Conservation (phyloP, 2,113 vertebrate genomes). For the Pollachius pollachius region DNA sequence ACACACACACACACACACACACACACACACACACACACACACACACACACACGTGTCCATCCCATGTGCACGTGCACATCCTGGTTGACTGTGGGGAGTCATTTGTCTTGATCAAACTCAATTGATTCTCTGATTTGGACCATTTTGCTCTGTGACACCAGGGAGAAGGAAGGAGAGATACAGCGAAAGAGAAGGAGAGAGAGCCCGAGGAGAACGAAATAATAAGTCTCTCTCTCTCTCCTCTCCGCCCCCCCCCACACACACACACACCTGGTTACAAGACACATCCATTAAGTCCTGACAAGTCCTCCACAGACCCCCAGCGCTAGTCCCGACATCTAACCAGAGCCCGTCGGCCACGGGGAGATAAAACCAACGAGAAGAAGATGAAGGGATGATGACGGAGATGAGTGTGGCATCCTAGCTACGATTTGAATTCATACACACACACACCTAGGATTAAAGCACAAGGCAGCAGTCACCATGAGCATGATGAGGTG, state of each 20-base stretch:
- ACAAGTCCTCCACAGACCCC: too few species aligned
- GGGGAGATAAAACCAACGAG: too few species aligned
- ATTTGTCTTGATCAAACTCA: slow-evolving; percentile 78
- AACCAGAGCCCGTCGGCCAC: too few species aligned
- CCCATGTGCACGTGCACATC: not conserved
- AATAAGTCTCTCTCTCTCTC: not conserved
- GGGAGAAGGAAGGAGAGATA: not conserved
- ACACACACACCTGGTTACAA: too few species aligned
- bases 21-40: slow-evolving; percentile 4
- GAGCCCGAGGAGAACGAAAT: not conserved
- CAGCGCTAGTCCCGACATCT: too few species aligned
- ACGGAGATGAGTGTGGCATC: too few species aligned
- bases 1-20: slow-evolving; percentile 23
- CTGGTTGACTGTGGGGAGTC: slow-evolving; percentile 58
- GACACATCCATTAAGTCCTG: too few species aligned
- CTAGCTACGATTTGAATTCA: too few species aligned
- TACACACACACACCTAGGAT: slow-evolving; percentile 37
- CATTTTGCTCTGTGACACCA: slow-evolving; percentile 47
- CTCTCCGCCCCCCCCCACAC: too few species aligned
- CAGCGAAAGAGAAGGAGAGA: slow-evolving; percentile 4
- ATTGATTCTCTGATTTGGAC: slow-evolving; percentile 75
- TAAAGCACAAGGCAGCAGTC: slow-evolving; percentile 37
- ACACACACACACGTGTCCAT: slow-evolving; percentile 1
- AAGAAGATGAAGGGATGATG: too few species aligned
- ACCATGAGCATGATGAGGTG: not conserved